These are phyloP conservation scores for Lissocephala sabroskyi DNA, from an alignment of 2,888 invertebrate genomes.

Conservation along the genomic window DNA sequence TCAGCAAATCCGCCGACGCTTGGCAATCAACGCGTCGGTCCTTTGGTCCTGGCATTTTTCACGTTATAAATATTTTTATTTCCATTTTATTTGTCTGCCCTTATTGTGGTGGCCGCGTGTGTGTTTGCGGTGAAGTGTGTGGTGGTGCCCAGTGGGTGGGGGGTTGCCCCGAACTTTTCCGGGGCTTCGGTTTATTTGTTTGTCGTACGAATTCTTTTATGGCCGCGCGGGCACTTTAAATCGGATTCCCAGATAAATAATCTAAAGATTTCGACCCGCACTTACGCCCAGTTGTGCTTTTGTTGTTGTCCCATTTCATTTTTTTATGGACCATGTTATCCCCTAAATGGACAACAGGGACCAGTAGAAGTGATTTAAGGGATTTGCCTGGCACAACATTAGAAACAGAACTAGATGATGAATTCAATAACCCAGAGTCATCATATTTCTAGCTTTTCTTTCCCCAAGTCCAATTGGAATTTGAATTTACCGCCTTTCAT, in stretches of 20 bases:
- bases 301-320: slow-evolving; percentile 4
- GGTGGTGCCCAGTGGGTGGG: background rate
- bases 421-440: too few species aligned
- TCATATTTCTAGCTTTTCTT: too few species aligned
- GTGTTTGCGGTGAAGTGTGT: background rate
- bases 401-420: too few species aligned
- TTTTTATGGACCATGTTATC: slow-evolving; percentile 34
- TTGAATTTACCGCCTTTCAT: too few species aligned
- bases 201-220: slow-evolving; percentile 34
- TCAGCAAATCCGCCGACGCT: slow-evolving; percentile 25
- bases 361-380: too few species aligned
- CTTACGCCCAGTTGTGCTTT: slow-evolving; percentile 2
- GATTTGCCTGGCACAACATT: too few species aligned
- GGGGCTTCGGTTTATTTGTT: slow-evolving; percentile 30
- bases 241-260: slow-evolving; percentile 42
- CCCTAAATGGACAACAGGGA: too few species aligned
- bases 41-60: slow-evolving; percentile 40
- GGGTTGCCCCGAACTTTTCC: slow-evolving; percentile 31
- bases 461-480: too few species aligned
- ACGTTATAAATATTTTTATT: slow-evolving; percentile 64
- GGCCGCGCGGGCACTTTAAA: slow-evolving; percentile 36
- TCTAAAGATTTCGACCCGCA: slow-evolving; percentile 5
- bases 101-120: slow-evolving; percentile 10
- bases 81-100: slow-evolving; percentile 44
- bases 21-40: slow-evolving; percentile 28